Conservation (phyloP, 2,113 vertebrate genomes). For the Neomonachus schauinslandi region DNA sequence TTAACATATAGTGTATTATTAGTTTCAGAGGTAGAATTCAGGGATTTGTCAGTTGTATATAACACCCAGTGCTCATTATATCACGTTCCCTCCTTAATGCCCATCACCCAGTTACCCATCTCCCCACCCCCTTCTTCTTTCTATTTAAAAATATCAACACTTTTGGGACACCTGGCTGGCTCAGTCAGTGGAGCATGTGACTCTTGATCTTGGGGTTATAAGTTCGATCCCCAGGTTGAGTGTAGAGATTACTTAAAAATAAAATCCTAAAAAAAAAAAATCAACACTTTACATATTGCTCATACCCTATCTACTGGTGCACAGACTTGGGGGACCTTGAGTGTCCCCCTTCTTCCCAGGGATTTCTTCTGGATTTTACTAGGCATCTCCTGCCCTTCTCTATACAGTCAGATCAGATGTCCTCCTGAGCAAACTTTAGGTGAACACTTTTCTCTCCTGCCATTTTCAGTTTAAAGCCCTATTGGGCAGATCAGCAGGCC, state of each 20-base stretch:
- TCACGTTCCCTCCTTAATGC: background rate
- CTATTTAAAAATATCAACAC: background rate
- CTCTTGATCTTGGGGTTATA: background rate
- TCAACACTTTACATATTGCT: background rate
- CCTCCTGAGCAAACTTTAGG: background rate
- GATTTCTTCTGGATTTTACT: background rate
- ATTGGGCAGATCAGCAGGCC: background rate
- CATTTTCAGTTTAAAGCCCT: background rate
- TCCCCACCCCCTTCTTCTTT: background rate
- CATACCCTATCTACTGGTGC: background rate
- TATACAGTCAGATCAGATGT: background rate
- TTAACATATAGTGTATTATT: background rate
- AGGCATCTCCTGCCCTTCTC: background rate
- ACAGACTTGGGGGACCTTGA: background rate
- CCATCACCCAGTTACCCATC: background rate
- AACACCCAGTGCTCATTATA: background rate
- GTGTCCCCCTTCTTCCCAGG: background rate
- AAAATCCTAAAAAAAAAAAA: background rate
- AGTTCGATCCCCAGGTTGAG: background rate
- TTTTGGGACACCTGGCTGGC: background rate
- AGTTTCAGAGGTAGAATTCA: background rate
- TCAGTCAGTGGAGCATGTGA: background rate
- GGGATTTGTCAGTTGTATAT: background rate
- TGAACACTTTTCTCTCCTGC: background rate
- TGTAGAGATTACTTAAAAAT: background rate